Evolutionary conservation across 2,888 invertebrate species (phyloP), one percentile per base, ranked within the genome.

Genomic region (Apodemia zela): DNA sequence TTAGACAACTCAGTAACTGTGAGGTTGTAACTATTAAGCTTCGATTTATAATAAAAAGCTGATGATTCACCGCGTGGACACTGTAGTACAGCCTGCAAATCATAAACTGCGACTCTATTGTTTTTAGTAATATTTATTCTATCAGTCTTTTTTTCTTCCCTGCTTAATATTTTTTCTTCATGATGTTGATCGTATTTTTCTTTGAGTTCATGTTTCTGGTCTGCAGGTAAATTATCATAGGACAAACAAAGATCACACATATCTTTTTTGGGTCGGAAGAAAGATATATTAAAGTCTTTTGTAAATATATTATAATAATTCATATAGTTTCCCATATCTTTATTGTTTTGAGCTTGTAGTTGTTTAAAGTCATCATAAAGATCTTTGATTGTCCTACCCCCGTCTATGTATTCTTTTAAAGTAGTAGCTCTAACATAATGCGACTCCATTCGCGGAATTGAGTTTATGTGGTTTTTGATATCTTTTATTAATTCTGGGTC

Each of bases 391-490:
- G 54, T 54, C 21, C 25, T 21, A 5, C 3, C 21, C 4, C 18
- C 18, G 3, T 13, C 13, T 18, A 21, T 54, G 15, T 21, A 54
- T 54, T 54, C 54, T 17, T 17, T 17, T 0, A 2, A 25, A 18
- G 21, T 8, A n/a, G 54, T 25, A 5, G 54, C 54, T 58, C 58
- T 47, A 1, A 17, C 6, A 47, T 65, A 60, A 35, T 63, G 58
- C 3, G 59, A 62, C 29, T 58, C 45, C 13, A 63, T 57, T 38
- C 45, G 51, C 5, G 63, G 65, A 17, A 65, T 65, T n/a, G 58
- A 60, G 33, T 60, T 57, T 45, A 65, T 65, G 49, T 47, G 58
- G 13, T 60, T 38, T 21, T 15, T 47, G 10, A 61, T 60, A 17
- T 60, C 49, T 3, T 21, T n/a, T 29, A 47, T n/a, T n/a, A 60